Percentiles rank a stretch among this genome's conserved stretches.
These are phyloP conservation scores for Yponomeuta evonymella DNA, from an alignment of 2,888 invertebrate species.

Conservation along the genomic window DNA sequence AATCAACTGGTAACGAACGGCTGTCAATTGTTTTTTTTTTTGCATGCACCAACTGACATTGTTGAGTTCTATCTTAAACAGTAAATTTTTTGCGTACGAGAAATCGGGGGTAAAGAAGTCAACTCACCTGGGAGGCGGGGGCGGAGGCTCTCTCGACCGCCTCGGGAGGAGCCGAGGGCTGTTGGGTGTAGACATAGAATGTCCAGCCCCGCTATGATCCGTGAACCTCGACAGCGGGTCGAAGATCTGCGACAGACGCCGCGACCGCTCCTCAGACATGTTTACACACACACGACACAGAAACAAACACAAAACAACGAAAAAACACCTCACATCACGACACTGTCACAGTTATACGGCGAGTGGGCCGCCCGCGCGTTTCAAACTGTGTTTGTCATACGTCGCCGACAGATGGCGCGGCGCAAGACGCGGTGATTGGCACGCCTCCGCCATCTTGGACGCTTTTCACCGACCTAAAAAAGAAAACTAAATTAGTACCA, in stretches of 20 bases:
- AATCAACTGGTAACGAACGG: neutral
- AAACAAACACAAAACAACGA: constrained; percentile 48
- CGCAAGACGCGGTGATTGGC: constrained; percentile 50
- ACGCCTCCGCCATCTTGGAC: constrained; percentile 61
- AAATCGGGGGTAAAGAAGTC: neutral
- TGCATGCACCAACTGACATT: neutral
- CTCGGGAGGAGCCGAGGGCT: constrained; percentile 83
- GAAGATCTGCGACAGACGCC: constrained; percentile 88
- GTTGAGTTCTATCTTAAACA: no score
- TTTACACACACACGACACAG: constrained; percentile 44
- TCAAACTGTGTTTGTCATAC: constrained; percentile 41
- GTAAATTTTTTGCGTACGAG: neutral
- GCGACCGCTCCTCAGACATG: constrained; percentile 81
- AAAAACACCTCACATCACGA: constrained; percentile 56
- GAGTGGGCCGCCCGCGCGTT: constrained; percentile 56
- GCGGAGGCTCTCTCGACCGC: constrained; percentile 66
- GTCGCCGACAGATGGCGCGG: constrained; percentile 54
- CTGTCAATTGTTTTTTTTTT: no score
- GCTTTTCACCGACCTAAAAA: constrained; percentile 65
- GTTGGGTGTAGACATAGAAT: constrained; percentile 80
- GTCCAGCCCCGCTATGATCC: constrained; percentile 77
- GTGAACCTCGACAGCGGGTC: constrained; percentile 86
- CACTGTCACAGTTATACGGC: constrained; percentile 53
- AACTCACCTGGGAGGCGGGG: constrained; percentile 66
- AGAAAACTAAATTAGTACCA: constrained; percentile 39